phyloP scores from a whole-genome alignment of 2,888 invertebrate genomes.

The Lithophane semibrunnea region DNA sequence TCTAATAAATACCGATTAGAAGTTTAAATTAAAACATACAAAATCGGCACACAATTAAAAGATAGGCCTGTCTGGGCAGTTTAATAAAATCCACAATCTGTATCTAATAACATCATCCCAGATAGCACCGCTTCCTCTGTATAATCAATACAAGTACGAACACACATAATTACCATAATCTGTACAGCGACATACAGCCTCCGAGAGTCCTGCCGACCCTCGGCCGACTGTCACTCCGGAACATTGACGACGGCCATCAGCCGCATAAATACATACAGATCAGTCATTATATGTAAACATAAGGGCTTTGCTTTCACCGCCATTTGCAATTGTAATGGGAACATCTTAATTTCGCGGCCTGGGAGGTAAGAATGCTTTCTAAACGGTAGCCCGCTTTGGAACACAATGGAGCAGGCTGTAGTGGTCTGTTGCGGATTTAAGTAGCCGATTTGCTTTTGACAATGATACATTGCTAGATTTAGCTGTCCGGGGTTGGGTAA shows the following conservation, averaged over 20 bases:
- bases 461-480: conserved; percentile 28
- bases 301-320: conserved; percentile 64
- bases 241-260: conserved; percentile 33
- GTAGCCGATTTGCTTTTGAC: conserved; percentile 31
- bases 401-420: conserved; percentile 43
- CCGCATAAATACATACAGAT: conserved; percentile 66
- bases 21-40: conserved; percentile 2
- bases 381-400: conserved; percentile 47
- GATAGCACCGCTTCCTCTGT: background rate
- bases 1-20: background rate
- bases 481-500: background rate
- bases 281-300: conserved; percentile 65
- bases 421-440: conserved; percentile 13
- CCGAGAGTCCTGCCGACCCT: conserved; percentile 18
- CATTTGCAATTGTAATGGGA: conserved; percentile 66
- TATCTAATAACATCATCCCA: conserved; percentile 16
- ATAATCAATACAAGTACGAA: conserved; percentile 19
- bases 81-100: too few species aligned
- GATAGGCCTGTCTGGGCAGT: background rate
- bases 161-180: conserved; percentile 44
- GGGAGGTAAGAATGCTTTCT: conserved; percentile 56
- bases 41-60: background rate
- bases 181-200: conserved; percentile 19
- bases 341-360: conserved; percentile 62
- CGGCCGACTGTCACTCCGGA: conserved; percentile 44